Percentiles rank a stretch among this genome's conserved stretches.
phyloP scores from a whole-genome alignment of 2,113 vertebrate species.

The Promerops cafer region DNA sequence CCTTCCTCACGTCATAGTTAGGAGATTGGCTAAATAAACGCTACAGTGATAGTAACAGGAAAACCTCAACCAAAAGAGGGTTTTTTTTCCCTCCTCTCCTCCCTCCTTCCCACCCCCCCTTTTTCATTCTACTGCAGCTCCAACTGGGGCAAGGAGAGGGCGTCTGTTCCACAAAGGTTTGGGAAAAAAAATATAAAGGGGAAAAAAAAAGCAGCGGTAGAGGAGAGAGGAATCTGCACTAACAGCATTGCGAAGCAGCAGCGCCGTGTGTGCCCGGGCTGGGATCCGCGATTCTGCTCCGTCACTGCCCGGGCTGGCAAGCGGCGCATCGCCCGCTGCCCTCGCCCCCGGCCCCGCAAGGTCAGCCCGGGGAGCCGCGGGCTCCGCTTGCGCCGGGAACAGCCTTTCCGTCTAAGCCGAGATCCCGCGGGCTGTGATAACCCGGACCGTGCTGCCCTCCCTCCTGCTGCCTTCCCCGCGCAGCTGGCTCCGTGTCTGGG shows the following conservation, averaged over 20 bases:
- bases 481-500: rapidly evolving
- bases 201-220: background rate
- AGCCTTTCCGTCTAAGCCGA: background rate
- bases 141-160: constrained; percentile 79
- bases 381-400: background rate
- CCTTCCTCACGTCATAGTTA: constrained; percentile 87
- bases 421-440: background rate
- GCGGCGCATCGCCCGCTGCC: background rate
- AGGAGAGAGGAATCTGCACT: background rate
- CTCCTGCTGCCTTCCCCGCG: background rate
- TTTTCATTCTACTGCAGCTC: constrained; percentile 77
- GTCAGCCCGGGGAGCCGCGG: background rate
- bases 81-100: constrained; percentile 11
- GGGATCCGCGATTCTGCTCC: background rate
- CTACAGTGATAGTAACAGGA: constrained; percentile 78
- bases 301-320: background rate
- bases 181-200: background rate
- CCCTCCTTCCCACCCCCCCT: constrained; percentile 40
- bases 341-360: background rate
- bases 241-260: background rate
- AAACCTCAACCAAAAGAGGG: constrained; percentile 61
- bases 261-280: background rate
- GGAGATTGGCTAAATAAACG: constrained; percentile 88
- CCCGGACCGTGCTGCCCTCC: background rate
- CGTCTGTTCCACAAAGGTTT: constrained; percentile 66